Percentiles rank a stretch among this genome's conserved stretches.
Evolutionary conservation across 2,888 invertebrate genomes (phyloP).

Genomic region (Enchytraeus crypticus): DNA sequence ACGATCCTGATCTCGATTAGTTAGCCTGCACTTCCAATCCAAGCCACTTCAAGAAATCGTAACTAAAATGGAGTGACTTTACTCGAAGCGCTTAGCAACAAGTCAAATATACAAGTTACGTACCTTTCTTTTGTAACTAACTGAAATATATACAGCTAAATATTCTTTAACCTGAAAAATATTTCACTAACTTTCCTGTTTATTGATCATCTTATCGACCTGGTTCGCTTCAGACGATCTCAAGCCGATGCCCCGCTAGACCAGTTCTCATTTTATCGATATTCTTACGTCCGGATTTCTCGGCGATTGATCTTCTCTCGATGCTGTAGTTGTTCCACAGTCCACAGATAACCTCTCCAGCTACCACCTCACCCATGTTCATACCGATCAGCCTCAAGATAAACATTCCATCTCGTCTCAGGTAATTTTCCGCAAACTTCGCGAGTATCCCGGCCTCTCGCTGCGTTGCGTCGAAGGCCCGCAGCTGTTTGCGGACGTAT

Average conservation of each 20-base stretch:
- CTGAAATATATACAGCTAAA: too few relatives aligned
- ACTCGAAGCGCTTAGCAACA: too few relatives aligned
- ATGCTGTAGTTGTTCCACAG: constrained; percentile 34
- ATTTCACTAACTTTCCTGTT: too few relatives aligned
- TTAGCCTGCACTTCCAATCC: too few relatives aligned
- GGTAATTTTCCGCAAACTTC: constrained; percentile 33
- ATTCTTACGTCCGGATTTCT: constrained; percentile 28
- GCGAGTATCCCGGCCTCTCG: constrained; percentile 29
- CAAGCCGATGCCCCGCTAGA: constrained; percentile 24
- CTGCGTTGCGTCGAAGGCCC: constrained; percentile 30
- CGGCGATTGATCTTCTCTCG: constrained; percentile 28
- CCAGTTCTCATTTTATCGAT: constrained; percentile 14
- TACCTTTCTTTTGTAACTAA: too few relatives aligned
- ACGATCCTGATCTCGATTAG: too few relatives aligned
- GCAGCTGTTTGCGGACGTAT: constrained; percentile 28
- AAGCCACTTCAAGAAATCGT: too few relatives aligned
- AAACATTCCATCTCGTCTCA: constrained; percentile 33
- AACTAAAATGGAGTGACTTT: too few relatives aligned
- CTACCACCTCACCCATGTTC: constrained; percentile 33
- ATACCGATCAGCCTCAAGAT: constrained; percentile 31
- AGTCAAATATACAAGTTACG: too few relatives aligned
- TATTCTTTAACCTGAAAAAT: too few relatives aligned
- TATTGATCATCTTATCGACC: too few relatives aligned
- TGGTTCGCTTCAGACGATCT: constrained; percentile 30
- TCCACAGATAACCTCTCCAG: constrained; percentile 32